Conservation (phyloP, 2,888 invertebrate species). For the Timema podura region DNA sequence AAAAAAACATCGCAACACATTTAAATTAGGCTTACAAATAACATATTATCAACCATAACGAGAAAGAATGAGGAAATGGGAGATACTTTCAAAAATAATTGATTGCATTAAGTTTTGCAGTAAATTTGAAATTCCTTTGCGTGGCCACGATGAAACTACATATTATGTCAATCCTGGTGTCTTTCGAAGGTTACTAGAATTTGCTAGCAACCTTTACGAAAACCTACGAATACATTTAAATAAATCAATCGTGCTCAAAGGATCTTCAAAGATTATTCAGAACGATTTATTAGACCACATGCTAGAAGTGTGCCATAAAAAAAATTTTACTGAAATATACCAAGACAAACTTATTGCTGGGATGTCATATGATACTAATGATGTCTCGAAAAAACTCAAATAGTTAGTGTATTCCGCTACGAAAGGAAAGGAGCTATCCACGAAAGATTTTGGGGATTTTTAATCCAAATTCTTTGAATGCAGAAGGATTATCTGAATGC, state of each 20-base stretch:
- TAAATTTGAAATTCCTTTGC: slow-evolving; percentile 2
- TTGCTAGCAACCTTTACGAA: background rate
- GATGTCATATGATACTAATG: background rate
- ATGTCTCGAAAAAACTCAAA: background rate
- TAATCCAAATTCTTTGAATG: background rate
- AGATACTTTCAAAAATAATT: background rate
- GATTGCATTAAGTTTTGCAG: background rate
- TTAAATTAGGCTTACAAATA: too few species aligned
- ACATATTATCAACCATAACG: too few species aligned
- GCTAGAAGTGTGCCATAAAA: background rate
- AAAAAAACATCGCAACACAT: too few species aligned
- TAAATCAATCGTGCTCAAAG: background rate
- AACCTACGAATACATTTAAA: background rate
- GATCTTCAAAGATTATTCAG: background rate
- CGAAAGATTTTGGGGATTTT: slow-evolving; percentile 2
- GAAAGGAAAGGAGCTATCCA: background rate
- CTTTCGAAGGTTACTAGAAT: background rate
- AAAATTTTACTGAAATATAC: background rate
- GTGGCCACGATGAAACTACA: background rate
- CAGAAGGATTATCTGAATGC: background rate
- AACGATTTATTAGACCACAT: slow-evolving; percentile 6
- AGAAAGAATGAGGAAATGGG: background rate
- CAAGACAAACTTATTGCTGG: background rate
- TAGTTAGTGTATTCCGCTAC: background rate
- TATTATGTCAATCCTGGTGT: background rate